phyloP scores from a whole-genome alignment of 2,797 vertebrate genomes.

The Arnoldichthys spilopterus region DNA sequence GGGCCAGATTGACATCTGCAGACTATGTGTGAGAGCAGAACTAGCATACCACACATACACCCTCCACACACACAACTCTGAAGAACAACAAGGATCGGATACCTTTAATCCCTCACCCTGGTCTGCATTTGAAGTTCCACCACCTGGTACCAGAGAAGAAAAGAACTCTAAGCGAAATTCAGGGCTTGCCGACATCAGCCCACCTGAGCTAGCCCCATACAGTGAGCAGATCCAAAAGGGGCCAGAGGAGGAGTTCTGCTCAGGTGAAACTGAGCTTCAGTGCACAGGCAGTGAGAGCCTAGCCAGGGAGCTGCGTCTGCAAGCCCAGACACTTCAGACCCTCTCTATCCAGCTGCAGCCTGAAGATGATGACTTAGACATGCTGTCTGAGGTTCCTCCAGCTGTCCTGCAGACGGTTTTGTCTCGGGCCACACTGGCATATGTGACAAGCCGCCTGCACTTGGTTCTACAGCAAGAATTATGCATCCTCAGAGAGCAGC shows the following conservation, averaged over 20 bases:
- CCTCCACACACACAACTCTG: slow-evolving; percentile 63
- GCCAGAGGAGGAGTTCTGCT: slow-evolving; percentile 34
- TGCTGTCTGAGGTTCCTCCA: slow-evolving; percentile 56
- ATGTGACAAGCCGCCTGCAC: slow-evolving; percentile 79
- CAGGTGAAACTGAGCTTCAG: slow-evolving; percentile 63
- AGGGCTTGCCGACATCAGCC: slow-evolving; percentile 67
- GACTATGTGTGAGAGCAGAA: slow-evolving; percentile 82
- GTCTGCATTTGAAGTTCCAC: slow-evolving; percentile 67
- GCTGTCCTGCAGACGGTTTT: slow-evolving; percentile 76
- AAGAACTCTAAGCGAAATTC: slow-evolving; percentile 58
- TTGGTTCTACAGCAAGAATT: slow-evolving; percentile 79
- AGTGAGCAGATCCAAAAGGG: slow-evolving; percentile 60
- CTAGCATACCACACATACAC: slow-evolving; percentile 82
- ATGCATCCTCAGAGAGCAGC: slow-evolving; percentile 50
- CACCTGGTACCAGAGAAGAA: slow-evolving; percentile 71
- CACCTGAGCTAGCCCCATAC: slow-evolving; percentile 66
- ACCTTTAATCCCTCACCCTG: slow-evolving; percentile 68
- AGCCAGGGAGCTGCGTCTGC: slow-evolving; percentile 79
- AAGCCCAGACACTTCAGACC: slow-evolving; percentile 76
- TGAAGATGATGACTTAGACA: slow-evolving; percentile 66
- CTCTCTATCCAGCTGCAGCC: slow-evolving; percentile 77
- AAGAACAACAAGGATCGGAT: slow-evolving; percentile 70
- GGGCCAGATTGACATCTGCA: slow-evolving; percentile 57
- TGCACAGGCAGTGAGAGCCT: slow-evolving; percentile 77
- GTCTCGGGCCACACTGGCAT: slow-evolving; percentile 86